Conservation (phyloP, 2,797 vertebrate species). For the Coreius guichenoti region DNA sequence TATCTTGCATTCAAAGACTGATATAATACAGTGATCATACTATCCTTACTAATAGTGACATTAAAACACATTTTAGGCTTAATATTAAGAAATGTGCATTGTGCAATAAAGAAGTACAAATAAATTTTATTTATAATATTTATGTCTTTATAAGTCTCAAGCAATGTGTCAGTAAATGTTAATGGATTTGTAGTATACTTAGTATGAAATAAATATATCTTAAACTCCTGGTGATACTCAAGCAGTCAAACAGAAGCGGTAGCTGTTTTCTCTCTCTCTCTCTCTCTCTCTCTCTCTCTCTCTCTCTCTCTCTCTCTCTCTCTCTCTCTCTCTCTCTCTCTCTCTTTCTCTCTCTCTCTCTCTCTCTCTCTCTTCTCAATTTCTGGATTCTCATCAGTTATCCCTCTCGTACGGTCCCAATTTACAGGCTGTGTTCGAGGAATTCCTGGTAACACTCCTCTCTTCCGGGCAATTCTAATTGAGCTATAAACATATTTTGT, state of each 20-base stretch:
- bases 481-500: conserved; percentile 32
- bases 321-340: too few relatives aligned
- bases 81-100: too few relatives aligned
- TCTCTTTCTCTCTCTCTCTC: too few relatives aligned
- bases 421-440: conserved; percentile 52
- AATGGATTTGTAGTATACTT: too few relatives aligned
- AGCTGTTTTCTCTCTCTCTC: background rate
- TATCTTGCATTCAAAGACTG: too few relatives aligned
- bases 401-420: background rate
- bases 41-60: too few relatives aligned
- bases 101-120: too few relatives aligned
- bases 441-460: conserved; percentile 55
- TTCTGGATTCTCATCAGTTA: conserved; percentile 18
- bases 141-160: background rate
- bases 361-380: background rate
- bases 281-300: too few relatives aligned
- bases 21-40: too few relatives aligned
- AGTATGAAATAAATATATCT: background rate
- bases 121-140: too few relatives aligned
- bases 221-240: conserved; percentile 1
- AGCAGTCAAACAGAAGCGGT: background rate
- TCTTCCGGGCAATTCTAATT: conserved; percentile 17
- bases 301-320: too few relatives aligned
- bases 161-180: background rate
- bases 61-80: too few relatives aligned